Percentiles rank a stretch among this genome's conserved stretches.
Evolutionary conservation across 64 coral and sea anemone species (phyloP).

Genomic region (Exaiptasia diaphana): DNA sequence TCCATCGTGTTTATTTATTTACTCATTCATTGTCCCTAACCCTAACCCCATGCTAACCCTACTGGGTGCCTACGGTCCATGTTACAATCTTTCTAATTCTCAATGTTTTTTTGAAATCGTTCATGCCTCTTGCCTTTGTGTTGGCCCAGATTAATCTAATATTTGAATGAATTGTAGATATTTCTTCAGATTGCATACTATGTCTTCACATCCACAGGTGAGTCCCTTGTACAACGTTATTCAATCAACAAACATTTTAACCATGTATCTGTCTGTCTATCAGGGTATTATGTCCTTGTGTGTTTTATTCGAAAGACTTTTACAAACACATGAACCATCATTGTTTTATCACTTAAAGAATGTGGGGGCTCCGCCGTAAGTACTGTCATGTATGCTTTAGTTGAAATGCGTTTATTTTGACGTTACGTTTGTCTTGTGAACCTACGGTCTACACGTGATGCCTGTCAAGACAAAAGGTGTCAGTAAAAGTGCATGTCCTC

Average conservation of each 20-base stretch:
- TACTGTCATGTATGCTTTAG: background rate
- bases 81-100: too few species aligned
- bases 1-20: background rate
- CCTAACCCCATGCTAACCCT: too few species aligned
- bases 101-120: too few species aligned
- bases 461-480: too few species aligned
- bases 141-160: background rate
- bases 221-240: background rate
- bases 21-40: background rate
- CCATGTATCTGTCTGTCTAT: background rate
- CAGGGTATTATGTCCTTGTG: slow-evolving; percentile 79
- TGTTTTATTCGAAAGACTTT: slow-evolving; percentile 76
- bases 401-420: background rate
- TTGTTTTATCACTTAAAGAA: slow-evolving; percentile 85
- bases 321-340: slow-evolving; percentile 77
- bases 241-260: background rate
- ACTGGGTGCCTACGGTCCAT: too few species aligned
- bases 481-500: too few species aligned
- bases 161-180: too few species aligned
- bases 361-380: slow-evolving; percentile 81
- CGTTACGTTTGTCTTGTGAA: background rate
- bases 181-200: slow-evolving; percentile 75
- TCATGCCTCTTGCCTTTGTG: too few species aligned
- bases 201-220: slow-evolving; percentile 89
- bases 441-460: too few species aligned